Evolutionary conservation across 2,888 invertebrate genomes (phyloP).

Genomic region (Argyresthia goedartella): DNA sequence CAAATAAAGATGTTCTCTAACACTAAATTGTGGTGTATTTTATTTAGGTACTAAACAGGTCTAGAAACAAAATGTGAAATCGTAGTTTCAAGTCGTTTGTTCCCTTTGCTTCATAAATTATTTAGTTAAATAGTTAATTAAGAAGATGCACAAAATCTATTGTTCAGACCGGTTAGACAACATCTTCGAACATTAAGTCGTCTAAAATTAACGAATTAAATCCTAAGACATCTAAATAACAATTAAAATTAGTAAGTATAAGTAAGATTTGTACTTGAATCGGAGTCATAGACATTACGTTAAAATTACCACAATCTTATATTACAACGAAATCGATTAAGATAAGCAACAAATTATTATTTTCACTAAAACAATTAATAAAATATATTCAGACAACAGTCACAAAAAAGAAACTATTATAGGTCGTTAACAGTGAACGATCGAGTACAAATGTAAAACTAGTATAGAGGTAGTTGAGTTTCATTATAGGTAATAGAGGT

Average conservation of each 20-base stretch:
- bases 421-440: slow-evolving; percentile 54
- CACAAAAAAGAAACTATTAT: slow-evolving; percentile 51
- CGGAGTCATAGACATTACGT: slow-evolving; percentile 54
- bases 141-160: too few relatives aligned
- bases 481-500: slow-evolving; percentile 47
- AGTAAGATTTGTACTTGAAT: slow-evolving; percentile 66
- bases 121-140: too few relatives aligned
- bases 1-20: too few relatives aligned
- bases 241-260: slow-evolving; percentile 51
- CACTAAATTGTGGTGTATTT: too few relatives aligned
- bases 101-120: too few relatives aligned
- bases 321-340: slow-evolving; percentile 6
- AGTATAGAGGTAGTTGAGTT: slow-evolving; percentile 69
- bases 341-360: slow-evolving; percentile 45
- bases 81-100: too few relatives aligned
- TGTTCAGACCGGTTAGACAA: too few relatives aligned
- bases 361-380: slow-evolving; percentile 55
- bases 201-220: too few relatives aligned
- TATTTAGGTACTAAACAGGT: too few relatives aligned
- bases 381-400: slow-evolving; percentile 65
- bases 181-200: too few relatives aligned
- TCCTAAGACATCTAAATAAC: too few relatives aligned
- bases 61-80: too few relatives aligned
- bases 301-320: not conserved
- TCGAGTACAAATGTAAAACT: slow-evolving; percentile 55